Base-by-base conservation (phyloP, 2,113 vertebrate species). In the Saguinus imperator region DNA sequence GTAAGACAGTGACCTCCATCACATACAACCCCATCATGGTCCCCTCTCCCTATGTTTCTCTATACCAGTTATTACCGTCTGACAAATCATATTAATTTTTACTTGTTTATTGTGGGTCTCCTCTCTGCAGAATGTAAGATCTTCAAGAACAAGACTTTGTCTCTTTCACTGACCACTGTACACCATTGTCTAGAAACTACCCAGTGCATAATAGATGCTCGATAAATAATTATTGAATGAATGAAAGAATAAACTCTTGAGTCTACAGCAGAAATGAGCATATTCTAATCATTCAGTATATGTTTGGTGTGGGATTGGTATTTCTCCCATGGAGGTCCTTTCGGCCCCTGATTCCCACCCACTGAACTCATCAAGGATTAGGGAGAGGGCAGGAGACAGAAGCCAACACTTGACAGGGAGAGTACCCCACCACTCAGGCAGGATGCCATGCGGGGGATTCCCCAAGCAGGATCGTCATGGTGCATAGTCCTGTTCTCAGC, bases 21-120 rank as follows among this genome's bases (percentile, higher is more conserved):
- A n/a, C 43, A 17, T 3, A 4, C 21, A 2, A 0, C 48, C 68
- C 55, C 18, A 12, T 20, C 18, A 6, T 29, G 23, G 6, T 40
- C 5, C 35, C 9, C 37, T 32, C 29, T 29, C 16, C 0, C 64
- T 23, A 18, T 45, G 35, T 29, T 21, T 3, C 8, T 18, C 27
- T 14, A 21, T 1, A 58, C 29, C 29, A 52, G 5, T 58, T 14
- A 25, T 14, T 9, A 48, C 12, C 11, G 14, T 55, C 84, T 55
- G 43, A 83, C 25, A n/a, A 7, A 16, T 57, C 37, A 3, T 45
- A 23, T 79, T 76, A 4, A 23, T 70, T 72, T 81, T 52, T 29
- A 7, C 13, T 52, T 75, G 55, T 85, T 61, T 35, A 13, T 55
- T 17, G 2, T 66, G 29, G 3, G 6, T 68, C 64, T 89, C 82